Evolutionary conservation across 1,140 invertebrate genomes (phyloP).

Genomic region (Cyphomyrmex costatus): DNA sequence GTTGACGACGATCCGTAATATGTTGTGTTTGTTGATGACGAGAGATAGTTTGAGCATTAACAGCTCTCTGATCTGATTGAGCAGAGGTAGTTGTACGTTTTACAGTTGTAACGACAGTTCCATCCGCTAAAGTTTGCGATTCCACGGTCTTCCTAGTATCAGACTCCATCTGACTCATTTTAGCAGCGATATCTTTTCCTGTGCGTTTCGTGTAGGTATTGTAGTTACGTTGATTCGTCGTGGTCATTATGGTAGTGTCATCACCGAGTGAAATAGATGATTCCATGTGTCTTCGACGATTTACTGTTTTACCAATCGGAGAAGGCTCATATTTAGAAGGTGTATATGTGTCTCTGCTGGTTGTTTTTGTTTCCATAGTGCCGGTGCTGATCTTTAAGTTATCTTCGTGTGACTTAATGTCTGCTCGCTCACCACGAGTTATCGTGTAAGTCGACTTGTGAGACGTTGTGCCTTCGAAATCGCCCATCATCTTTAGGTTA

Average conservation of each 20-base stretch:
- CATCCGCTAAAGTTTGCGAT: slow-evolving; percentile 87
- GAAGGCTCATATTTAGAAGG: slow-evolving; percentile 83
- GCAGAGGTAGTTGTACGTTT: slow-evolving; percentile 84
- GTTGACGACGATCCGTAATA: slow-evolving; percentile 32
- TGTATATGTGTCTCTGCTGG: slow-evolving; percentile 86
- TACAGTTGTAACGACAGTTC: slow-evolving; percentile 86
- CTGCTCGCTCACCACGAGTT: slow-evolving; percentile 87
- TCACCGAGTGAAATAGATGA: slow-evolving; percentile 89
- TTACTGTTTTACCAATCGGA: slow-evolving; percentile 74
- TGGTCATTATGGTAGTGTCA: slow-evolving; percentile 86
- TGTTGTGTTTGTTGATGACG: slow-evolving; percentile 40
- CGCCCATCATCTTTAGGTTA: slow-evolving; percentile 86
- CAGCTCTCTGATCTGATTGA: slow-evolving; percentile 59
- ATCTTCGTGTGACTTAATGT: slow-evolving; percentile 87
- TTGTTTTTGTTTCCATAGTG: slow-evolving; percentile 87
- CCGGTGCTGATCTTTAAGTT: slow-evolving; percentile 86
- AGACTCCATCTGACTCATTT: slow-evolving; percentile 73
- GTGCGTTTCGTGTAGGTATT: slow-evolving; percentile 88
- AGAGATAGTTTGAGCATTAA: slow-evolving; percentile 36
- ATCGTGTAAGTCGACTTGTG: slow-evolving; percentile 86
- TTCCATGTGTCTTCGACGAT: slow-evolving; percentile 88
- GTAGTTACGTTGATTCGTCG: slow-evolving; percentile 89
- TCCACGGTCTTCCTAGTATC: slow-evolving; percentile 72
- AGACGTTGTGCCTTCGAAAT: slow-evolving; percentile 85
- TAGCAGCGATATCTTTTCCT: slow-evolving; percentile 79